A percentile compares a stretch with the other conserved stretches of the same genome.
Conservation (phyloP, 2,113 vertebrate species). For the Aramus guarauna region DNA sequence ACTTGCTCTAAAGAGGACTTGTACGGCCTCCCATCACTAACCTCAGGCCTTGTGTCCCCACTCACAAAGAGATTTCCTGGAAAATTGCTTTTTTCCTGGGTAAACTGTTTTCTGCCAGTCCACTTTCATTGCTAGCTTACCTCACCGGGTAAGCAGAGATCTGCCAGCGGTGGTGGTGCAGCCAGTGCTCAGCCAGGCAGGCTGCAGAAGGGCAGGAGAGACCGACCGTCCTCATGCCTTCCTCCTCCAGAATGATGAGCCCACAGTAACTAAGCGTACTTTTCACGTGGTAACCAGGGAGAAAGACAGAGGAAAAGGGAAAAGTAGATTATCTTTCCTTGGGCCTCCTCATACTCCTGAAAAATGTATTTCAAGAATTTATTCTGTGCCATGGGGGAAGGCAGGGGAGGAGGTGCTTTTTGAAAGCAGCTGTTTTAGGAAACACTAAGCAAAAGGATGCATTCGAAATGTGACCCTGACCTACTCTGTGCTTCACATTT, state of each 20-base stretch:
- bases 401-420: background rate
- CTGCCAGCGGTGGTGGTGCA: background rate
- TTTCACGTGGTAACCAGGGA: background rate
- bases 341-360: background rate
- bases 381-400: background rate
- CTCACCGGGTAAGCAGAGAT: background rate
- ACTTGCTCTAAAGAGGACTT: background rate
- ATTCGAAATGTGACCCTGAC: conserved; percentile 11
- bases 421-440: conserved; percentile 9
- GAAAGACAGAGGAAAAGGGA: background rate
- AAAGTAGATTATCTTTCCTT: background rate
- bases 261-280: background rate
- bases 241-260: background rate
- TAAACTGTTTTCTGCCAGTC: background rate
- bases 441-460: background rate
- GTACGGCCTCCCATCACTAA: background rate
- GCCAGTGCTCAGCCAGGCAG: background rate
- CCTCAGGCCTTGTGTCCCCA: background rate
- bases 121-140: background rate
- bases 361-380: background rate
- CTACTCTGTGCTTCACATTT: background rate
- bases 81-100: background rate
- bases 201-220: background rate
- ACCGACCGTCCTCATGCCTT: background rate
- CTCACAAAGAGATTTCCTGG: background rate